Conservation (phyloP, 1,140 invertebrate genomes). For the Chymomyza costata region DNA sequence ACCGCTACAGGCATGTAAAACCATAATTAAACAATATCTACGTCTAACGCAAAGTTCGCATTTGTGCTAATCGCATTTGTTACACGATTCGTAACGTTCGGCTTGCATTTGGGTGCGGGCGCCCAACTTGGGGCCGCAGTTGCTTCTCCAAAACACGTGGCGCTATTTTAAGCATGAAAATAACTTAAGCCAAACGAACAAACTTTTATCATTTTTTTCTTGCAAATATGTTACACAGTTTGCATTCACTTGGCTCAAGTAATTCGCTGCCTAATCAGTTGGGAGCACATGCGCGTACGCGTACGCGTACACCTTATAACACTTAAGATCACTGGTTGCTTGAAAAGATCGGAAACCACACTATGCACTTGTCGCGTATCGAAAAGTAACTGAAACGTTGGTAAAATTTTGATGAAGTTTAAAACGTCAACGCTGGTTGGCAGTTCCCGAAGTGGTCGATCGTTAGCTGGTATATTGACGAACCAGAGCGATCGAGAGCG, state of each 20-base stretch:
- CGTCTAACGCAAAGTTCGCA: too few relatives aligned
- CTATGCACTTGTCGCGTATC: slow-evolving; percentile 74
- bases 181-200: slow-evolving; percentile 76
- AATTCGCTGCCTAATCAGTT: slow-evolving; percentile 57
- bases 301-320: background rate
- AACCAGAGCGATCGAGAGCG: background rate
- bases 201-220: slow-evolving; percentile 49
- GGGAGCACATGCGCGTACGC: slow-evolving; percentile 11
- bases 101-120: too few relatives aligned
- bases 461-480: slow-evolving; percentile 11
- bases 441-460: slow-evolving; percentile 48
- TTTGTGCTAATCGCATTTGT: slow-evolving; percentile 10
- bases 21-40: too few relatives aligned
- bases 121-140: background rate
- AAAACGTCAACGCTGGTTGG: slow-evolving; percentile 48
- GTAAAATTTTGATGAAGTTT: slow-evolving; percentile 60
- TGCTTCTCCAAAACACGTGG: slow-evolving; percentile 43
- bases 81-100: background rate
- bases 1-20: too few relatives aligned
- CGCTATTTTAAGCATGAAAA: slow-evolving; percentile 59
- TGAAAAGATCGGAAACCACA: slow-evolving; percentile 22
- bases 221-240: slow-evolving; percentile 46
- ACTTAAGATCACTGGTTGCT: background rate
- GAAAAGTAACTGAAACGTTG: slow-evolving; percentile 69
- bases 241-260: slow-evolving; percentile 75